Evolutionary conservation across 2,797 vertebrate genomes (phyloP), one percentile per base, ranked within the genome.

Genomic region (Crossoptilon crossoptilon): DNA sequence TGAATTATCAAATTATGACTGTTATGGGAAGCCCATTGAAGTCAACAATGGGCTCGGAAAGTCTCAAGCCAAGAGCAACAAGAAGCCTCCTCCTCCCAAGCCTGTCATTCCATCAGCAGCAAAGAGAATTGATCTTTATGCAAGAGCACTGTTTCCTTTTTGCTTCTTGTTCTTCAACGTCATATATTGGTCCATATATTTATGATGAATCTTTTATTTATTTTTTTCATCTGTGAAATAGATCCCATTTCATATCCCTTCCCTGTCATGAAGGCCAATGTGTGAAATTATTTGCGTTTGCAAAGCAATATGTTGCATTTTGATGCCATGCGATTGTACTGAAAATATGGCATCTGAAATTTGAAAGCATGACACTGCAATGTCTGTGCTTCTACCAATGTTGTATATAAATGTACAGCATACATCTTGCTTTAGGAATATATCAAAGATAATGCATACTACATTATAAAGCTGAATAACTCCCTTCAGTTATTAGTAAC

Each of bases 1-100:
- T 97, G 99, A 99, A 96, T 97, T 99, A 95, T 99, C 99, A 22
- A 99, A 99, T 97, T 99, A 99, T 97, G 99, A 99, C 98, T 99
- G 99, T 98, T 99, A 99, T 26, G 99, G 99, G 80, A 99, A 99
- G 96, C 98, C 99, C 84, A 99, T 99, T 81, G 98, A 99, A 70
- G 98, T 98, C 49, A 97, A 97, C 93, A 91, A 94, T 8, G 98
- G 97, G 60, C 97, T 97, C 4, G 98, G 98, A 74, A 99, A 99
- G 96, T 98, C 98, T 51, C 98, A 98, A 97, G 97, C 98, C 77
- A 99, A 99, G 97, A 98, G 98, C 97, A 98, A 97, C 97, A 99
- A 99, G 98, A 99, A 98, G 91, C 98, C 98, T 8, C 98, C 99
- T 17, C 99, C 99, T 18, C 98, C 99, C 12, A 99, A 99, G 96